Evolutionary conservation across 1,140 invertebrate genomes (phyloP), one percentile per base, ranked within the genome.

Genomic region (Leptestheria dahalacensis): DNA sequence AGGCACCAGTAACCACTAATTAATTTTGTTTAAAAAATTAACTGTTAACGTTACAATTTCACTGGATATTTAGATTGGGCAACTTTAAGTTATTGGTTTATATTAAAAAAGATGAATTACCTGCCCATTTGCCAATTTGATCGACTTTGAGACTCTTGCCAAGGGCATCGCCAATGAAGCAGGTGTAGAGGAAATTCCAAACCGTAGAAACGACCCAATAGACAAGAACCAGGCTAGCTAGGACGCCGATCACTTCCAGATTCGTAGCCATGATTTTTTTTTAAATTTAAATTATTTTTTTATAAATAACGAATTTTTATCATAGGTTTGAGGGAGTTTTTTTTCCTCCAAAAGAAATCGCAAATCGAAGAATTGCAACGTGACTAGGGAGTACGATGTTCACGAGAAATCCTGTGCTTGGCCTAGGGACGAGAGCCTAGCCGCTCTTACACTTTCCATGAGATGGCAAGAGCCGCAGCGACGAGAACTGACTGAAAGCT

Each of bases 1-100:
- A 93, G 1, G 86, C 82, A 26, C 91, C 91, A 33, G 91, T 95
- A 0, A 94, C 74, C 59, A 95, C 86, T 80, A 75, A 62, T 68
- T 66, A 66, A 69, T 61, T 10, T 4, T 21, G 46, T 51, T 41
- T 20, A 26, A 20, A 51, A 3, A 26, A 23, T 55, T 50, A 23
- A 50, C 48, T 1, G 9, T 10, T 1, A 15, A 18, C 23, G 18
- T 9, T 50, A 47, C 46, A 47, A 47, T n/a, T 47, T 49, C 18
- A 49, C n/a, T n/a, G n/a, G n/a, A n/a, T n/a, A n/a, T n/a, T n/a
- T n/a, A n/a, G n/a, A n/a, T n/a, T n/a, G n/a, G n/a, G n/a, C n/a
- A n/a, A n/a, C n/a, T n/a, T n/a, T 41, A 41, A 41, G 6, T 41
- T 15, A 41, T 15, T 41, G 6, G 15, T 41, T 41, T 41, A 41